Conservation (phyloP, 2,888 invertebrate species). For the Hypsopygia costalis region DNA sequence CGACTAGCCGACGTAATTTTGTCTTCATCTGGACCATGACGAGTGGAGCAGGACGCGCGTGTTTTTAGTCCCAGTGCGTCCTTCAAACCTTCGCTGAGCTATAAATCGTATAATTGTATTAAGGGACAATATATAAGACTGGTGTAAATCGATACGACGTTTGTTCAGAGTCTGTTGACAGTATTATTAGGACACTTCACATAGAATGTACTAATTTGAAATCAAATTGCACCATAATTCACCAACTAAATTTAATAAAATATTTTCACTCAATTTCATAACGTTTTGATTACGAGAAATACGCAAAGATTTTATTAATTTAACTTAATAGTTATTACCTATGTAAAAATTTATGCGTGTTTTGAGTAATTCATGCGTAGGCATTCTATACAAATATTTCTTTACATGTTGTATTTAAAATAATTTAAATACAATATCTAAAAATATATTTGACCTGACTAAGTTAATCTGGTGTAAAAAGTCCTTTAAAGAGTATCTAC, state of each 20-base stretch:
- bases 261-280: conserved; percentile 18
- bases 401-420: no score
- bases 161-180: conserved; percentile 31
- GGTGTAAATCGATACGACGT: conserved; percentile 39
- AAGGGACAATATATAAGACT: conserved; percentile 58
- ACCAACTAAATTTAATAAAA: conserved; percentile 32
- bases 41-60: conserved; percentile 27
- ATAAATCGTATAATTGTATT: conserved; percentile 47
- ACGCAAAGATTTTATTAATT: conserved; percentile 20
- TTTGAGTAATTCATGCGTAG: no score
- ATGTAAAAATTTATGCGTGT: no score
- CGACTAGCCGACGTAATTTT: conserved; percentile 37
- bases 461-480: conserved; percentile 1
- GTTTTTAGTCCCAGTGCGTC: conserved; percentile 18
- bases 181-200: conserved; percentile 31
- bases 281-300: conserved; percentile 23
- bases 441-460: conserved; percentile 14
- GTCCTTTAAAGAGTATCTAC: not conserved
- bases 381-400: no score
- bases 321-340: no score
- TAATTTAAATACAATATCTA: conserved; percentile 15
- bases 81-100: conserved; percentile 35
- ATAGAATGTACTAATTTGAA: conserved; percentile 28
- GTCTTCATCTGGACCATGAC: conserved; percentile 63
- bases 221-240: conserved; percentile 39